phyloP scores from a whole-genome alignment of 2,888 invertebrate species.

The Erebia ligea region DNA sequence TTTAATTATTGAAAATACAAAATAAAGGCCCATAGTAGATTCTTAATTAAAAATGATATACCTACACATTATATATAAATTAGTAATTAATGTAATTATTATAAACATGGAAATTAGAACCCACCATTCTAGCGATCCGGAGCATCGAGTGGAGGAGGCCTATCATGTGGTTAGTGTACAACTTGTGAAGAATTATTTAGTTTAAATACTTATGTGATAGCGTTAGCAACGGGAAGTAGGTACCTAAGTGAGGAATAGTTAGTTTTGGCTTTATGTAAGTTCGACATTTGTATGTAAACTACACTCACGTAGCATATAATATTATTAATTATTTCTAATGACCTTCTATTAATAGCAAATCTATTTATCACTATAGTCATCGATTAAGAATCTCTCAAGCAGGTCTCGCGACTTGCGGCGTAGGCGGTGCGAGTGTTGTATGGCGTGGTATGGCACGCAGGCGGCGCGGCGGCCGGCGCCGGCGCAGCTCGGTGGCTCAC shows the following conservation, averaged over 20 bases:
- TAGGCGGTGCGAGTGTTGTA: constrained; percentile 8
- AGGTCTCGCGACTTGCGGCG: constrained; percentile 23
- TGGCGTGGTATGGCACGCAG: constrained; percentile 19
- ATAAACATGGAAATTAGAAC: too few relatives aligned
- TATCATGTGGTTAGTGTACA: too few relatives aligned
- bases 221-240: background rate
- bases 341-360: constrained; percentile 16
- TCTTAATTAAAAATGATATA: too few relatives aligned
- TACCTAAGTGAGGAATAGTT: background rate
- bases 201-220: background rate
- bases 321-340: background rate
- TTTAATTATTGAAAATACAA: too few relatives aligned
- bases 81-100: too few relatives aligned
- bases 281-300: constrained; percentile 3
- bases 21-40: too few relatives aligned
- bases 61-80: too few relatives aligned
- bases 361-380: constrained; percentile 20
- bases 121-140: too few relatives aligned
- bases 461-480: constrained; percentile 27
- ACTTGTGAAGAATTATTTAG: background rate
- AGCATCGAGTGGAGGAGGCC: too few relatives aligned
- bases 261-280: background rate
- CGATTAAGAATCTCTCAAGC: constrained; percentile 34
- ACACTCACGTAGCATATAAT: background rate
- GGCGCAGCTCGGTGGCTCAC: constrained; percentile 43